Evolutionary conservation across 2,113 vertebrate genomes (phyloP).

Genomic region (Pseudorhombus dupliciocellatus): DNA sequence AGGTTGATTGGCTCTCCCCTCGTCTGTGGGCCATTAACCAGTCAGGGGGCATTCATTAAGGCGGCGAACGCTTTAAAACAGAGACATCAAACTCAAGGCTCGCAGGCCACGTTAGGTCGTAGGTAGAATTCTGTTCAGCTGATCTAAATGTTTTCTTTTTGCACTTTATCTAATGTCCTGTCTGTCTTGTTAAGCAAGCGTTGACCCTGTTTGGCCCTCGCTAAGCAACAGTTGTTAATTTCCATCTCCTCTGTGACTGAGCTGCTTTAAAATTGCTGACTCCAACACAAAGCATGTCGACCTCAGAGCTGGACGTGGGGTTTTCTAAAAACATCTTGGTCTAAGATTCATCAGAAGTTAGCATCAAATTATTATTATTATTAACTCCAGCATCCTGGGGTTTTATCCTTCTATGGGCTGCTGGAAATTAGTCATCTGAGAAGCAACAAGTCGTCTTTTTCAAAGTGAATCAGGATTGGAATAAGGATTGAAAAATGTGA

Average conservation of each 20-base stretch:
- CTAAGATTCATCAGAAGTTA: conserved; percentile 16
- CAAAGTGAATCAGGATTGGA: not conserved
- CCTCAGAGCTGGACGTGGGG: conserved; percentile 10
- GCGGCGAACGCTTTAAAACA: conserved; percentile 28
- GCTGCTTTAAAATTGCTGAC: not conserved
- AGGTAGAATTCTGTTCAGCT: too few relatives aligned
- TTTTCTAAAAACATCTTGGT: conserved; percentile 33
- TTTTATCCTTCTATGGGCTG: conserved; percentile 45
- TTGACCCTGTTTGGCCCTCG: too few relatives aligned
- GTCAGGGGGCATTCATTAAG: conserved; percentile 46
- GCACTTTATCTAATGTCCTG: too few relatives aligned
- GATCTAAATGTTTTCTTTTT: too few relatives aligned
- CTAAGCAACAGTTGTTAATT: too few relatives aligned
- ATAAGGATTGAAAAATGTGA: too few relatives aligned
- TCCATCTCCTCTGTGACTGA: too few relatives aligned
- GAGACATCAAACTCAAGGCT: too few relatives aligned
- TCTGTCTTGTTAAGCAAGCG: too few relatives aligned
- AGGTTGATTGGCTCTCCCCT: conserved; percentile 23
- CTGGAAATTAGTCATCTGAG: conserved; percentile 4
- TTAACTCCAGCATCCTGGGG: conserved; percentile 4
- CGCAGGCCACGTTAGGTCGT: too few relatives aligned
- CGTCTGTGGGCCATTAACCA: conserved; percentile 34
- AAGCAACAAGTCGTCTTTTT: not conserved
- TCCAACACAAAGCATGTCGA: conserved; percentile 28
- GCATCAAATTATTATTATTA: conserved; percentile 23